These are phyloP conservation scores for Archivesica marissinica DNA, from an alignment of 1,140 invertebrate species.

Conservation along the genomic window DNA sequence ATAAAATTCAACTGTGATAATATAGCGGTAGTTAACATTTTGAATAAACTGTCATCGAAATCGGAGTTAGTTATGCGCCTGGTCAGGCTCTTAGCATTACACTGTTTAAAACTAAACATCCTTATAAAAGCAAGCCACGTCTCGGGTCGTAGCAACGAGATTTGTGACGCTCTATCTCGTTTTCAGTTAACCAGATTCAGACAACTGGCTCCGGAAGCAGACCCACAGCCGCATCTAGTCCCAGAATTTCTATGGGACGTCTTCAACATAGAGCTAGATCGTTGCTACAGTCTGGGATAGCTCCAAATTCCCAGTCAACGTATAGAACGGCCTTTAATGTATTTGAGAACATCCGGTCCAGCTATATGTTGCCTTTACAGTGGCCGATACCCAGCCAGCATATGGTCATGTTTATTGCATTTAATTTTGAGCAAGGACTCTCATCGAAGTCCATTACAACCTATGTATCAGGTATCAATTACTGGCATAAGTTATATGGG, in stretches of 20 bases:
- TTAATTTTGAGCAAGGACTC: constrained; percentile 26
- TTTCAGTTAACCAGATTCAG: constrained; percentile 38
- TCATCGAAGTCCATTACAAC: constrained; percentile 16
- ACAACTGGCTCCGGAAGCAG: constrained; percentile 30
- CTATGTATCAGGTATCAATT: constrained; percentile 28
- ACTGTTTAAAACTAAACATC: constrained; percentile 36
- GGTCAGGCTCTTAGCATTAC: neutral
- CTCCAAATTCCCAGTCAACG: neutral
- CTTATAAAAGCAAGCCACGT: constrained; percentile 3
- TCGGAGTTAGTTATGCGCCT: constrained; percentile 36
- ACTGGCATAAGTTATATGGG: constrained; percentile 25
- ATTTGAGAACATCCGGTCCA: neutral
- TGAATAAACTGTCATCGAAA: constrained; percentile 49
- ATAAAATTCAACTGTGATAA: constrained; percentile 47
- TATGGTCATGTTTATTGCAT: constrained; percentile 24
- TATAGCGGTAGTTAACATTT: constrained; percentile 30
- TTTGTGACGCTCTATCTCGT: constrained; percentile 47
- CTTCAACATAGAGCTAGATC: constrained; percentile 12
- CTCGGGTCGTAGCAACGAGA: neutral
- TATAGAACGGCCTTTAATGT: neutral
- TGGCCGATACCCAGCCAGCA: constrained; percentile 9
- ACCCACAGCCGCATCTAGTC: neutral
- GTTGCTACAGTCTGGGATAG: constrained; percentile 1
- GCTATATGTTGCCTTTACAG: neutral
- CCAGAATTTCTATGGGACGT: constrained; percentile 41